Evolutionary conservation across 2,113 vertebrate species (phyloP), one percentile per base, ranked within the genome.

Genomic region (Petroica traversi): DNA sequence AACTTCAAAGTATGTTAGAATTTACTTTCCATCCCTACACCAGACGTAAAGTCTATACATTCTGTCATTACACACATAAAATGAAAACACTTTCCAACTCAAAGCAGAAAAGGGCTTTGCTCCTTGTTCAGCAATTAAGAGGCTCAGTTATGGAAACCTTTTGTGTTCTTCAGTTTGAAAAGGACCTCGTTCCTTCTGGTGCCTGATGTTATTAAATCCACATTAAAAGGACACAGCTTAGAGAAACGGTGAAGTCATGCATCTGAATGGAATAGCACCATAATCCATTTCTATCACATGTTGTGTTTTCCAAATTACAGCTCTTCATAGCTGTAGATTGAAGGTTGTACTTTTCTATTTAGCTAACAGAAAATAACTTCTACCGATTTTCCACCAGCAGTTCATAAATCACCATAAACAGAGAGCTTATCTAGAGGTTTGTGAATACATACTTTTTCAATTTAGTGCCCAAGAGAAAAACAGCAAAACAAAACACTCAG

Each of bases 251-350:
- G 81, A 94, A 93, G 67, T 77, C 71, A 85, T 90, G 43, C 36
- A 29, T 76, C 54, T 49, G 43, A 89, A 74, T 33, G 48, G 58
- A 93, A 67, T 5, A 85, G 8, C 10, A 91, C 31, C n/a, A 83
- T 48, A 79, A 91, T 71, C 81, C 51, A 24, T 69, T 89, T 88
- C 64, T 88, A 77, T 93, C 85, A 81, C 22, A 51, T 34, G 29
- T 72, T 85, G 63, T 76, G 28, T 85, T 95, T 97, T 91, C 38
- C 49, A 91, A 91, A 95, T 91, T 85, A 79, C 43, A 91, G 41
- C 4, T 93, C 78, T 93, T 91, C 74, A 43, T 49, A 61, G 8
- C 5, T 77, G 55, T 24, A 85, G 46, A 79, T 31, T 89, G 89
- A 66, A 87, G 51, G 75, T 43, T 96, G 45, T 45, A 81, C 66